Evolutionary conservation across 2,797 vertebrate genomes (phyloP), one percentile per base, ranked within the genome.

Genomic region (Falco rusticolus): DNA sequence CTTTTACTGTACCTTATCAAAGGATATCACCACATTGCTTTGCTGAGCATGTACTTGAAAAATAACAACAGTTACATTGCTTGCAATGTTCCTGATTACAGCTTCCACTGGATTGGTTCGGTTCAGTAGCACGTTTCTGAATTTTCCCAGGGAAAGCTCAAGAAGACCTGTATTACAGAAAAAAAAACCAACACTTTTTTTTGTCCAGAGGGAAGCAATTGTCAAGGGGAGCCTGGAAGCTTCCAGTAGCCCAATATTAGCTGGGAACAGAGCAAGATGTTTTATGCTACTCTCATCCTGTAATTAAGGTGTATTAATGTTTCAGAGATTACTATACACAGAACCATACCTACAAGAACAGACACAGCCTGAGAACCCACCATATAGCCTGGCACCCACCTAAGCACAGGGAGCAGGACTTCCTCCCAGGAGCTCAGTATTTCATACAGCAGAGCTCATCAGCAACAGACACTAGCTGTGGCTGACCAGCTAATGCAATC

Each of bases 31-130:
- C 88, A 98, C 98, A 74, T 99, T 98, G 64, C 37, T 97, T 69
- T 97, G 97, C 95, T 98, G 99, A 6, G 99, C 98, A 96, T 99
- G 99, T 93, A 99, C 98, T 98, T 99, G 99, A 96, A 99, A 98
- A 17, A 98, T 97, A 95, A 99, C 41, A 69, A 98, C 98, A 17
- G 99, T 97, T 13, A 98, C 98, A 1, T 99, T 98, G 31, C 94
- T 71, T 16, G 98, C 98, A 91, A 99, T 98, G 70, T 98, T 96
- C 92, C 97, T 98, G 94, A 99, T 97, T 53, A 98, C 84, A 6
- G 98, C 99, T 97, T 99, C 98, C 79, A 98, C 98, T 1, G 98
- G 98, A 91, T 93, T 98, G 21, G 98, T 98, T 82, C 86, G 96
- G 16, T 98, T 98, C 90, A 99, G 96, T 24, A 95, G 97, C 48